Base-by-base conservation (phyloP, 2,797 vertebrate species). In the Erpetoichthys calabaricus region DNA sequence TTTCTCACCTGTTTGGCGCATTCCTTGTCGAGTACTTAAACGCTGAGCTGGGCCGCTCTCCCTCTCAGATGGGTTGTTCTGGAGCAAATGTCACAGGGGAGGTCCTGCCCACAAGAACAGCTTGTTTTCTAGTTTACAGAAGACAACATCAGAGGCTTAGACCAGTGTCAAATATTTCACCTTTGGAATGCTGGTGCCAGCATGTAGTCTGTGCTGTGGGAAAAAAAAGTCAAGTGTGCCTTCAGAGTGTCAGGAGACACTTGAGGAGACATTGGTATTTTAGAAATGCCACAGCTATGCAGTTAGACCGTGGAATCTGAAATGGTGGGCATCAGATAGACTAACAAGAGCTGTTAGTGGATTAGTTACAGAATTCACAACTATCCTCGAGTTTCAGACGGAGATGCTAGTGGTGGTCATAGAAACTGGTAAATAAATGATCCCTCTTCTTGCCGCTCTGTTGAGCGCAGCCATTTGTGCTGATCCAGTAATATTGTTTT, bases 21-120 rank as follows among this genome's bases (percentile, higher is more conserved):
- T 67, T 64, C 65, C 67, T 55, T 59, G 56, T n/a, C 45, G 4
- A 56, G 58, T 67, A 69, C 76, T 68, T 57, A 66, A 68, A 64
- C 9, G 55, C 10, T 4, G 9, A 58, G 57, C 46, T 42, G 56
- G 47, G 8, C 42, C 44, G 3, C 0, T 68, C 65, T 62, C 57
- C 45, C 53, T 57, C 57, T 63, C 59, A 64, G 44, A 41, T 25
- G 50, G 53, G 25, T 25, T 25, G 25, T 25, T 25, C 25, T 25
- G 25, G 25, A 25, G 25, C 25, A 25, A 25, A 25, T 25, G 25
- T 25, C 25, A 25, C 25, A 25, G 25, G 25, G 25, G 25, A 25
- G 25, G 25, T 25, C 25, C 25, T 25, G 25, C 25, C 25, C 25
- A 25, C 25, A 25, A 25, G 25, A 25, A 25, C 25, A 25, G 25